Evolutionary conservation across 1,140 invertebrate genomes (phyloP).

Genomic region (Sminthurides bifidus): DNA sequence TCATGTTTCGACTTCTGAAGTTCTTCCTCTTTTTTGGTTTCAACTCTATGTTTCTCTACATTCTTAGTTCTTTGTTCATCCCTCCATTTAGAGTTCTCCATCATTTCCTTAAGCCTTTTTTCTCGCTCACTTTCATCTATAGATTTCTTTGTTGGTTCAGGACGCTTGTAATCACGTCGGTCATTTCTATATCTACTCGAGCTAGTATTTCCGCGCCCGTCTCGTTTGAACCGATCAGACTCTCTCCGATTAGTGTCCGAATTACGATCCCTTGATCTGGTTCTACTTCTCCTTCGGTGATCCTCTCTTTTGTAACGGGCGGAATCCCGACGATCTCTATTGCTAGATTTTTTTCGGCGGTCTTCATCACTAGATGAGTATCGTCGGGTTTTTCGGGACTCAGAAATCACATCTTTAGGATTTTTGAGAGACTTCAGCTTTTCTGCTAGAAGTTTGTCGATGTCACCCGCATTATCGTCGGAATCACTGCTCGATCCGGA

Average conservation of each 20-base stretch:
- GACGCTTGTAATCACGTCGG: constrained; percentile 20
- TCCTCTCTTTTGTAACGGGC: neutral
- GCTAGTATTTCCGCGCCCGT: neutral
- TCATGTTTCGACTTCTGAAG: constrained; percentile 38
- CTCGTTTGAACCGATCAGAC: neutral
- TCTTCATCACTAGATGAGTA: neutral
- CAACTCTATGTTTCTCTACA: constrained; percentile 50
- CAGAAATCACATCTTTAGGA: neutral
- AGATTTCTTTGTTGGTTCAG: constrained; percentile 35
- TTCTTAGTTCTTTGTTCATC: constrained; percentile 53
- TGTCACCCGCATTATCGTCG: neutral
- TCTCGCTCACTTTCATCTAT: constrained; percentile 59
- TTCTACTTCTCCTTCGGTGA: constrained; percentile 1
- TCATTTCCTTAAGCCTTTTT: constrained; percentile 62
- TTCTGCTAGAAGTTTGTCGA: constrained; percentile 11
- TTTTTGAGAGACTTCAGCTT: neutral
- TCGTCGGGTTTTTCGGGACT: constrained; percentile 1
- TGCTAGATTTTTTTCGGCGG: neutral
- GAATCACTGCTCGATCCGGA: constrained; percentile 3
- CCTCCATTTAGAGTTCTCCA: constrained; percentile 58
- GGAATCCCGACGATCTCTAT: no score
- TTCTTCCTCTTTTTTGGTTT: constrained; percentile 48
- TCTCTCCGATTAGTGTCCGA: neutral
- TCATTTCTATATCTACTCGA: constrained; percentile 12
- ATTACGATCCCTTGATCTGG: neutral